phyloP scores from a whole-genome alignment of 1,140 invertebrate species.

The Hylaeus anthracinus region DNA sequence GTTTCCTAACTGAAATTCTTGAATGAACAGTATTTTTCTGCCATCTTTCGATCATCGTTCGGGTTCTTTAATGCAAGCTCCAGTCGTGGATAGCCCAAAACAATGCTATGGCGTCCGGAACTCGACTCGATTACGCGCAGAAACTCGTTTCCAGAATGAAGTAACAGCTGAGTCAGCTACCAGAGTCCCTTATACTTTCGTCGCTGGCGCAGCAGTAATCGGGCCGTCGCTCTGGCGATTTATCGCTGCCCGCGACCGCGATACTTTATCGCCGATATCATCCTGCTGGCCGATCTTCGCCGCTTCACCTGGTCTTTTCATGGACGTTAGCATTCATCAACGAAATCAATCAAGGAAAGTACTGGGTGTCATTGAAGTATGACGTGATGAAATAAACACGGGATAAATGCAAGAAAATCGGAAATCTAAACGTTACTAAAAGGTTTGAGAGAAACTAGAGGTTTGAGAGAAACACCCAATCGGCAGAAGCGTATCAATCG shows the following conservation, averaged over 20 bases:
- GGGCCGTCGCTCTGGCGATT: slow-evolving; percentile 57
- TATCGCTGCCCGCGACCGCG: slow-evolving; percentile 50
- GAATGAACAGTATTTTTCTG: no score
- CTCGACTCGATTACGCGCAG: slow-evolving; percentile 46
- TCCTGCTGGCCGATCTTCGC: slow-evolving; percentile 27
- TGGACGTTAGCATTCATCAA: no score
- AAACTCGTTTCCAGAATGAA: slow-evolving; percentile 42
- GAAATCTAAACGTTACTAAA: no score
- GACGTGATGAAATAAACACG: no score
- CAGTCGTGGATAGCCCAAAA: neutral
- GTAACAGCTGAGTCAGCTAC: slow-evolving; percentile 57
- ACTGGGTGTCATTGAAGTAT: no score
- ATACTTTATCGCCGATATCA: slow-evolving; percentile 60
- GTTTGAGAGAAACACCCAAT: no score
- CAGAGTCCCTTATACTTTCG: slow-evolving; percentile 46
- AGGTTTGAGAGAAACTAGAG: no score
- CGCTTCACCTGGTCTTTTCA: slow-evolving; percentile 7
- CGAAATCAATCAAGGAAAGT: neutral
- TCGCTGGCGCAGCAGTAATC: slow-evolving; percentile 64
- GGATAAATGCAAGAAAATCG: no score
- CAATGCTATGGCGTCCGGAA: neutral
- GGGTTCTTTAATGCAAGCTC: no score
- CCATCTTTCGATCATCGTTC: no score
- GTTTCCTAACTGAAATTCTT: no score
- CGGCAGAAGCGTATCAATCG: no score